These are phyloP conservation scores for Alviniconcha marisindica DNA, from an alignment of 1,140 invertebrate genomes.

Conservation along the genomic window DNA sequence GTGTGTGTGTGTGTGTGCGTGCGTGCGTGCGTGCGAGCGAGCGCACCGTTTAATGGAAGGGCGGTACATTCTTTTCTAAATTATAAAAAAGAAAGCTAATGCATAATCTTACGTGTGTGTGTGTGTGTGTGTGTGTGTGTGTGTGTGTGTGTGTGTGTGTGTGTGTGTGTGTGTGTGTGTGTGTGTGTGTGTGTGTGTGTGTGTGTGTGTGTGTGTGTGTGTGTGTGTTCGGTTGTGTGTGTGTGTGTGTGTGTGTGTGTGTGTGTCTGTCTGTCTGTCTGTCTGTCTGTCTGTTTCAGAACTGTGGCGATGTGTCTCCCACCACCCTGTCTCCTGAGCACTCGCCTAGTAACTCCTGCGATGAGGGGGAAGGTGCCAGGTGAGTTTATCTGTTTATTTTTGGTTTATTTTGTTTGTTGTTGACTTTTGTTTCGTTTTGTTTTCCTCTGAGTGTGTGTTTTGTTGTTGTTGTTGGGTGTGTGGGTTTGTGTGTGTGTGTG, in stretches of 20 bases:
- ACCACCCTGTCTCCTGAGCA: conserved; percentile 68
- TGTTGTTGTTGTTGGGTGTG: no score
- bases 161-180: neutral
- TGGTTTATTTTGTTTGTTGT: no score
- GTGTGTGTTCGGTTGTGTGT: neutral
- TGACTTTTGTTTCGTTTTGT: no score
- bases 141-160: conserved; percentile 22
- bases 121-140: neutral
- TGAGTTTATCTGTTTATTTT: conserved; percentile 42
- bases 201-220: neutral
- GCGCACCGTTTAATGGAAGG: no score
- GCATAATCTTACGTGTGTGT: no score
- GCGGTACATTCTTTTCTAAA: no score
- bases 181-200: no score
- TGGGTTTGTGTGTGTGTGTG: no score
- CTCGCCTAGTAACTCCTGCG: conserved; percentile 72
- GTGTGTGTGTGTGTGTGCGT: no score
- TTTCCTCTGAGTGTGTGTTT: no score
- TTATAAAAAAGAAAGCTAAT: no score
- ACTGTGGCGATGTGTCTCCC: conserved; percentile 72
- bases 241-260: neutral
- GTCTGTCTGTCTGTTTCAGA: conserved; percentile 60
- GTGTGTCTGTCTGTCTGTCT: neutral
- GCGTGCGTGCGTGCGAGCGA: no score
- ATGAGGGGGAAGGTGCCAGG: conserved; percentile 66